Evolutionary conservation across 2,797 vertebrate species (phyloP).

Genomic region (Danio choprae): DNA sequence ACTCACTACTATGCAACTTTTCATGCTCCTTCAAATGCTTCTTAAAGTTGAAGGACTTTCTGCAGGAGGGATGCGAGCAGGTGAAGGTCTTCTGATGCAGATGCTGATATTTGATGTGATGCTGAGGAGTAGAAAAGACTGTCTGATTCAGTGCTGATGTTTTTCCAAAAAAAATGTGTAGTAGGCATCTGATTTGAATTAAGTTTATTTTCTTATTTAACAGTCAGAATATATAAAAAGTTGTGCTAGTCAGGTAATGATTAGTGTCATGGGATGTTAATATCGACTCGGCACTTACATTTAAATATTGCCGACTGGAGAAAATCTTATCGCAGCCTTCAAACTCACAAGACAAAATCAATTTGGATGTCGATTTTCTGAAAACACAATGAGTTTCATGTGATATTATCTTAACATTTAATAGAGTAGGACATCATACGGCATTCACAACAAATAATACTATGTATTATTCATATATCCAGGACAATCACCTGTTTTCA

Average conservation of each 20-base stretch:
- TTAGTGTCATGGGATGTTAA: neutral
- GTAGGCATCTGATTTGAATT: neutral
- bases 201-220: neutral
- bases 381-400: neutral
- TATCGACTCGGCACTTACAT: constrained; percentile 70
- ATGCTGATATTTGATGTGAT: constrained; percentile 83
- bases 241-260: constrained; percentile 15
- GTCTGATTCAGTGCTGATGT: neutral
- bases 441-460: neutral
- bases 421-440: neutral
- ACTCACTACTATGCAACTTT: constrained; percentile 84
- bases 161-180: neutral
- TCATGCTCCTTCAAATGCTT: constrained; percentile 85
- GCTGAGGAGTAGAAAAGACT: constrained; percentile 64
- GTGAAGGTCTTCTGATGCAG: constrained; percentile 84
- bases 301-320: constrained; percentile 84
- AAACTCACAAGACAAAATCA: constrained; percentile 82
- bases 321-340: constrained; percentile 84
- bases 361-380: constrained; percentile 79
- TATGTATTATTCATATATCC: no score
- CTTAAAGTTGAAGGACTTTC: constrained; percentile 84
- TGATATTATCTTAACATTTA: neutral
- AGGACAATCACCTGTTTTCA: no score
- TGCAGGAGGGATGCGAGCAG: constrained; percentile 75
- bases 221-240: neutral